These are phyloP conservation scores for Formica aserva DNA, from an alignment of 2,888 invertebrate species.

Conservation along the genomic window DNA sequence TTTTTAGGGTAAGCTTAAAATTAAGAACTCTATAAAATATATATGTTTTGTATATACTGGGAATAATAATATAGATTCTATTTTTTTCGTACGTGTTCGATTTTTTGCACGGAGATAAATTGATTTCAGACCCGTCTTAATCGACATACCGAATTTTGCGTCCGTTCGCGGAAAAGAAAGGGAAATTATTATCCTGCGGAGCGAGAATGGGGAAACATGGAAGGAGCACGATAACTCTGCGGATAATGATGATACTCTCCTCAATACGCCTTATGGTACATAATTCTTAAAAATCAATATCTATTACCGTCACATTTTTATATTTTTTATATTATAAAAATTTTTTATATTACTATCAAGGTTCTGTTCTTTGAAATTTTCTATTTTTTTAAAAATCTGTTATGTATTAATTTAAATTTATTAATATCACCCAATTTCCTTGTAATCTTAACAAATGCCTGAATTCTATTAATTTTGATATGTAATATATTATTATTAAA, in stretches of 20 bases:
- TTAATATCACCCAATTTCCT: not conserved
- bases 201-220: conserved; percentile 99
- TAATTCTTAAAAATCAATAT: not conserved
- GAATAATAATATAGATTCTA: not conserved
- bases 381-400: not conserved
- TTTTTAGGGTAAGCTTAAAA: conserved; percentile 94
- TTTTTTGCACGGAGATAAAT: not conserved
- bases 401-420: not conserved
- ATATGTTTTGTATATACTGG: not conserved
- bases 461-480: too few relatives aligned
- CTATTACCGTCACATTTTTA: not conserved
- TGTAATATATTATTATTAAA: too few relatives aligned
- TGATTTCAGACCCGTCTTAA: conserved; percentile 92
- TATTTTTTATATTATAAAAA: not conserved
- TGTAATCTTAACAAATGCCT: not conserved
- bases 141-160: conserved; percentile 99
- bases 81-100: not conserved
- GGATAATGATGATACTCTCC: conserved; percentile 87
- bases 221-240: conserved; percentile 93
- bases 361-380: not conserved
- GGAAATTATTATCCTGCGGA: conserved; percentile 97
- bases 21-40: not conserved
- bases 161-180: conserved; percentile 97
- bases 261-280: conserved; percentile 91
- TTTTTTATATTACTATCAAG: not conserved